Base-by-base conservation (phyloP, 2,113 vertebrate species). In the Notarius lentiginosus region DNA sequence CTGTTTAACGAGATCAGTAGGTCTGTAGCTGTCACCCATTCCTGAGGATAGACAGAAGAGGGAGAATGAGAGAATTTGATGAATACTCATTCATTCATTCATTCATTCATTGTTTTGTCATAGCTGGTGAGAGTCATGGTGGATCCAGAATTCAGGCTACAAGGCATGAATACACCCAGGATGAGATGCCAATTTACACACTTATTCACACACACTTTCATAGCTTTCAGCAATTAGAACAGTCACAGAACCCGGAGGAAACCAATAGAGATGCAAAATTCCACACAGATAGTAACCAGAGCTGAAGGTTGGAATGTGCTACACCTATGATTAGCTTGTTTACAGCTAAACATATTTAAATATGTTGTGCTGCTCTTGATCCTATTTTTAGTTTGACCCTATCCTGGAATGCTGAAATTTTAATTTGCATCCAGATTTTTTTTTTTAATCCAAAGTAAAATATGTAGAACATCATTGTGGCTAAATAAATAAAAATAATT, bases 11-110 rank as follows among this genome's bases (percentile, higher is more conserved):
- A 98, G 92, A 99, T 94, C 88, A 97, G 96, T 88, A 99, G 93
- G 90, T 98, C 98, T 0, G 97, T 98, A 90, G 97, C 97, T 0
- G 98, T 99, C 94, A 99, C 98, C 98, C 97, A 99, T 68, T 99
- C 97, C 98, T 99, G 91, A 30, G 88, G 47, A 82, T 65, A 81
- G 22, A 75, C 47, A 83, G 22, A 79, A 88, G 41, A 76, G 30
- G 63, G 20, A 82, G 15, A 79, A 51, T 61, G 4, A 75, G 4
- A 24, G 20, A 53, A 30, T 7, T 6, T 65, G 18, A 75, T 24
- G 9, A 73, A 22, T 41, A 73, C 49, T 20, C 18, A 55, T 9
- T 55, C 24, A 49, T 75, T 75, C 7, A 11, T 72, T 76, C 17
- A 55, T 9, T 55, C 24, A 49, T 75, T 75, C 7, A 11, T 70